These are phyloP conservation scores for Drosophila dunni DNA, from an alignment of 1,140 invertebrate species.

Conservation along the genomic window DNA sequence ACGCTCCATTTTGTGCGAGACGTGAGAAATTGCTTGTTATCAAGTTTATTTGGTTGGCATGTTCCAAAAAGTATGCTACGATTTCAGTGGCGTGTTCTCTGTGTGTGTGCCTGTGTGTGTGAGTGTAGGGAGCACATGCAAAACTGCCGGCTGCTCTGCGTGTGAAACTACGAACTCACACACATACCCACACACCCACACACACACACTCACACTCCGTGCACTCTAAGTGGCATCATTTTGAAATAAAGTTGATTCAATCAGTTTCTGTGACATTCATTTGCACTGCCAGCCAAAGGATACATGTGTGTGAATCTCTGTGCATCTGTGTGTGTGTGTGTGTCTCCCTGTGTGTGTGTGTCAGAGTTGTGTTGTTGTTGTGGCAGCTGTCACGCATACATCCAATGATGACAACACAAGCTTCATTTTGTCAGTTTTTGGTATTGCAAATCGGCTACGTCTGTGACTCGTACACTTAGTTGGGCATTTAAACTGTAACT, in stretches of 20 bases:
- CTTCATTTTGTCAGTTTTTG: slow-evolving; percentile 8
- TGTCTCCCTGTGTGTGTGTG: slow-evolving; percentile 22
- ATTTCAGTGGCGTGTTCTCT: slow-evolving; percentile 40
- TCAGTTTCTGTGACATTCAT: slow-evolving; percentile 66
- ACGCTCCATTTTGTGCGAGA: slow-evolving; percentile 63
- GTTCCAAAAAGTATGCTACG: slow-evolving; percentile 79
- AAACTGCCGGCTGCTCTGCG: slow-evolving; percentile 17
- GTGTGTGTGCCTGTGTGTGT: slow-evolving; percentile 22
- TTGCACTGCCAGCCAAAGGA: slow-evolving; percentile 39
- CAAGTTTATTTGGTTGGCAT: slow-evolving; percentile 80
- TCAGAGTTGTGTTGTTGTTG: slow-evolving; percentile 45
- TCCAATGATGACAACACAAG: slow-evolving; percentile 54
- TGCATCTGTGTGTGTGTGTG: neutral
- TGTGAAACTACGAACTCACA: slow-evolving; percentile 6
- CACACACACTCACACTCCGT: slow-evolving; percentile 16
- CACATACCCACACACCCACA: slow-evolving; percentile 4
- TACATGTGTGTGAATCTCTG: slow-evolving; percentile 17
- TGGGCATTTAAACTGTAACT: neutral
- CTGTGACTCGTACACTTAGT: slow-evolving; percentile 3
- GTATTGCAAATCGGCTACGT: neutral
- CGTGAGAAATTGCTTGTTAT: slow-evolving; percentile 83
- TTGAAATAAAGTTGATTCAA: slow-evolving; percentile 84
- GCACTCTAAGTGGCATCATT: slow-evolving; percentile 78
- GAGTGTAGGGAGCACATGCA: slow-evolving; percentile 28
- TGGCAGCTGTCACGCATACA: slow-evolving; percentile 69